Evolutionary conservation across 2,113 vertebrate species (phyloP).

Genomic region (Semicossyphus pulcher): DNA sequence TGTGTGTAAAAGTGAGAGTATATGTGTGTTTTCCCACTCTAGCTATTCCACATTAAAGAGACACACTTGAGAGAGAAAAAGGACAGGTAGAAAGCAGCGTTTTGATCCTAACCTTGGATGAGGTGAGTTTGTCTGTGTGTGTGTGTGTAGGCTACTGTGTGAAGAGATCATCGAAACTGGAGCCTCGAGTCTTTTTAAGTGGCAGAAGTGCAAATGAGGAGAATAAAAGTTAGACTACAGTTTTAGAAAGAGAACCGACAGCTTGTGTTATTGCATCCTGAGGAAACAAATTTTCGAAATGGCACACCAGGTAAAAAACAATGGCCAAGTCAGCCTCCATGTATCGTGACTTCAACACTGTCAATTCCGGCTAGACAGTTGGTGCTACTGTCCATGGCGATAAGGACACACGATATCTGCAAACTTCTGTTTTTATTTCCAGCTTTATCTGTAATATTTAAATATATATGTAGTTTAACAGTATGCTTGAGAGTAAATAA

Average conservation of each 20-base stretch:
- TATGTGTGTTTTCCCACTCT: slow-evolving; percentile 10
- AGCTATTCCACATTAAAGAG: slow-evolving; percentile 61
- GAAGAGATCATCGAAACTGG: slow-evolving; percentile 37
- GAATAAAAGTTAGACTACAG: not conserved
- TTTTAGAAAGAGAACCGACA: not conserved
- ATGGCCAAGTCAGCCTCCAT: no score
- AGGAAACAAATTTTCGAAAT: no score
- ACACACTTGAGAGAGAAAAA: slow-evolving; percentile 58
- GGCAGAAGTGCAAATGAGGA: slow-evolving; percentile 27
- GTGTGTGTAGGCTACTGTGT: slow-evolving; percentile 11
- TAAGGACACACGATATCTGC: no score
- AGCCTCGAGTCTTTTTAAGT: slow-evolving; percentile 36
- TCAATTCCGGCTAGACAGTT: no score
- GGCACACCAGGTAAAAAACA: no score
- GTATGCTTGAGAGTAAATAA: no score
- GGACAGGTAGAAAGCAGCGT: slow-evolving; percentile 51
- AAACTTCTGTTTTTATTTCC: no score
- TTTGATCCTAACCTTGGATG: slow-evolving; percentile 69
- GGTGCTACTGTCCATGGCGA: no score
- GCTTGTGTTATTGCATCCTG: not conserved
- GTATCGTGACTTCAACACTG: no score
- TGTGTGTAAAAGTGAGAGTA: slow-evolving; percentile 1
- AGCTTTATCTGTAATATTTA: no score
- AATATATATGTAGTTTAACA: no score
- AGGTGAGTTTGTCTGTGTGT: slow-evolving; percentile 10